Base-by-base conservation (phyloP, 2,113 vertebrate species). In the Xerus inauris region DNA sequence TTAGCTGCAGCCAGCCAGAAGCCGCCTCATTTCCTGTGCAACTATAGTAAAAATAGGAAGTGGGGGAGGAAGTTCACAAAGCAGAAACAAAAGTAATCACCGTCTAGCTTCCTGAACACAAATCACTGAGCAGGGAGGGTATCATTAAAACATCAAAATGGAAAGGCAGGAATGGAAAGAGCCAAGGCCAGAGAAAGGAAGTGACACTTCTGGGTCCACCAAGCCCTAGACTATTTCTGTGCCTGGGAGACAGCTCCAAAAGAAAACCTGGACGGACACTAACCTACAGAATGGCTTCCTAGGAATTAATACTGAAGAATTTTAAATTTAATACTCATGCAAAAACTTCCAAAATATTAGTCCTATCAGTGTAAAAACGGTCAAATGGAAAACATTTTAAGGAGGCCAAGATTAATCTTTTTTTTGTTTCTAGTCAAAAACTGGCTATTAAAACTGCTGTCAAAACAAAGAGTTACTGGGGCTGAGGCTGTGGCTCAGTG, bases 71-170 rank as follows among this genome's bases (percentile, higher is more conserved):
- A 98, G 93, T 95, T 94, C 91, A 96, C 97, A 87, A 94, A 93
- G 92, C 80, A 96, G 96, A 97, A 98, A 97, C 96, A 97, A 98
- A 98, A 97, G 97, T 89, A 97, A 98, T 97, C 97, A 92, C 76
- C 62, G 91, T 91, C 71, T 86, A 81, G 91, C 75, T 97, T 98
- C 97, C 97, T 97, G 96, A 95, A 94, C 87, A 97, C 89, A 97
- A 97, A 97, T 96, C 97, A 95, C 93, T 73, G 30, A 94, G 76
- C 59, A 77, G 80, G 92, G 77, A 93, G 51, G 30, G 47, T 93
- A 87, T 90, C 97, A 95, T 95, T 94, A 96, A 95, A 97, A 93
- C 95, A 96, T 89, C 83, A 86, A 54, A 96, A 95, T 6, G 20
- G 96, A 96, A 96, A 96, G 89, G 87, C 94, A 85, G 49, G 32